Conservation (phyloP, 2,888 invertebrate genomes). For the Molorchus minor region DNA sequence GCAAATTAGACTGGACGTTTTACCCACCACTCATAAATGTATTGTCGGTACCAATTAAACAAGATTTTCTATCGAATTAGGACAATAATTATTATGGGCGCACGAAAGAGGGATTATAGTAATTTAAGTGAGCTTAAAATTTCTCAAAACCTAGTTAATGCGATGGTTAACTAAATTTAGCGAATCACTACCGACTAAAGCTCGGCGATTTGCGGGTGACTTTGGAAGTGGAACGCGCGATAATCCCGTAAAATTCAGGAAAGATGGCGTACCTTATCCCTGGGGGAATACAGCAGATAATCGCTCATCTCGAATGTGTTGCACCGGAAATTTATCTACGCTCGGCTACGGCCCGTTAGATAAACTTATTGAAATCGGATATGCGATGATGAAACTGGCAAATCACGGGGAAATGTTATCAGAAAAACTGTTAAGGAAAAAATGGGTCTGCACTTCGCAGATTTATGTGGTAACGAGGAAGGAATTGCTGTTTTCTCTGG, state of each 20-base stretch:
- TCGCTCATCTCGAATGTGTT: conserved; percentile 41
- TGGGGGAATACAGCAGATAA: conserved; percentile 36
- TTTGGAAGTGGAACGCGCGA: conserved; percentile 16
- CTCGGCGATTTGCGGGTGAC: conserved; percentile 14
- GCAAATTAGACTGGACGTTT: too few species aligned
- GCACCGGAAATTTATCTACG: conserved; percentile 43
- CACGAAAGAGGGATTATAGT: conserved; percentile 12
- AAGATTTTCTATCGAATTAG: background rate
- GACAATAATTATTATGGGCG: too few species aligned
- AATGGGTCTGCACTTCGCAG: conserved; percentile 9
- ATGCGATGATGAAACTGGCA: conserved; percentile 53
- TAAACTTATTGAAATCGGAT: conserved; percentile 55
- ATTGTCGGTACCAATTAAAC: conserved; percentile 1
- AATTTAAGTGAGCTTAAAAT: conserved; percentile 22
- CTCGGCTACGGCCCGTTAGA: conserved; percentile 46
- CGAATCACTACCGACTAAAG: conserved; percentile 7
- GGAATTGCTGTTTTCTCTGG: background rate
- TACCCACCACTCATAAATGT: too few species aligned
- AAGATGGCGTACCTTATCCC: conserved; percentile 15
- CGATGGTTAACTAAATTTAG: conserved; percentile 19
- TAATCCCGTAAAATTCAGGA: conserved; percentile 16
- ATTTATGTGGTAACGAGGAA: conserved; percentile 12
- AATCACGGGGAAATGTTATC: conserved; percentile 38
- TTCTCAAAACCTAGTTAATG: conserved; percentile 23
- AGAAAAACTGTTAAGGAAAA: conserved; percentile 18